A percentile compares a stretch with the other conserved stretches of the same genome.
These are phyloP conservation scores for Microplitis manilae DNA, from an alignment of 2,888 invertebrate genomes.

Conservation along the genomic window DNA sequence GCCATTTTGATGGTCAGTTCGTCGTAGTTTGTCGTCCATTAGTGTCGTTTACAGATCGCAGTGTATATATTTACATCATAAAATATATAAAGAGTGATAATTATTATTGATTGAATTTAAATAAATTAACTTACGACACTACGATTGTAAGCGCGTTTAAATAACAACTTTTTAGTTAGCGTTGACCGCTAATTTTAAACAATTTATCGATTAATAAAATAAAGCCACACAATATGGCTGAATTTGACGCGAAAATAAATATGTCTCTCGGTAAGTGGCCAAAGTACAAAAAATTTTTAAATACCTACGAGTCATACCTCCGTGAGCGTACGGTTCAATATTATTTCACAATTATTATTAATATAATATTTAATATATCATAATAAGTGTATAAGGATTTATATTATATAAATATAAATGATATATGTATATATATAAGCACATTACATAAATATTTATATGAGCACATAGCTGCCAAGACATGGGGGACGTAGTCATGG, in stretches of 20 bases:
- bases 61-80: neutral
- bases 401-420: neutral
- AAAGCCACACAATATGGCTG: conserved; percentile 61
- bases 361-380: conserved; percentile 3
- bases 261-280: conserved; percentile 71
- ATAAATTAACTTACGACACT: neutral
- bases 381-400: neutral
- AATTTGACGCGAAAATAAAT: conserved; percentile 70
- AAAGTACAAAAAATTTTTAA: conserved; percentile 56
- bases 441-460: neutral
- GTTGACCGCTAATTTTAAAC: too few relatives aligned
- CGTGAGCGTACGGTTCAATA: conserved; percentile 64
- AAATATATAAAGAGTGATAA: too few relatives aligned
- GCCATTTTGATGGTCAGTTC: neutral
- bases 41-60: neutral
- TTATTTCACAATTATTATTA: conserved; percentile 33
- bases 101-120: too few relatives aligned
- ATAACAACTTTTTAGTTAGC: neutral
- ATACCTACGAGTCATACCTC: conserved; percentile 55
- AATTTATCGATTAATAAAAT: neutral
- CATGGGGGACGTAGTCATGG: neutral
- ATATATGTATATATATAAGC: neutral
- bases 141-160: conserved; percentile 1
- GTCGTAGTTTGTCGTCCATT: neutral
- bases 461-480: neutral